Conservation (phyloP, 2,113 vertebrate species). For the Myotis brandtii region DNA sequence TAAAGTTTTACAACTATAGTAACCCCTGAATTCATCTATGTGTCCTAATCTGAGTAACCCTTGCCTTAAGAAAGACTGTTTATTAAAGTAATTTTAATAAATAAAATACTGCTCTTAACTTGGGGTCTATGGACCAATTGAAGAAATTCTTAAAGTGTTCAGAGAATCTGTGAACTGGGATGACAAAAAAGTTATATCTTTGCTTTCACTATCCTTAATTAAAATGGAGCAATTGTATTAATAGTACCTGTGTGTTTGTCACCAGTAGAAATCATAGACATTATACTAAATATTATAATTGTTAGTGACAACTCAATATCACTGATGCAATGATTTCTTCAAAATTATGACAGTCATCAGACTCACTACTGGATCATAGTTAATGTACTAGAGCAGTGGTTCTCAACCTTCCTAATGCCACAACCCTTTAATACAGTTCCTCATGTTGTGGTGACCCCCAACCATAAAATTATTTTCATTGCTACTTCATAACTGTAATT, state of each 20-base stretch:
- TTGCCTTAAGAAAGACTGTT: not conserved
- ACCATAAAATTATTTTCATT: no score
- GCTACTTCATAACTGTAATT: no score
- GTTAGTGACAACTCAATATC: not conserved
- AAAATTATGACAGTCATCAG: not conserved
- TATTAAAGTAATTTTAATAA: conserved; percentile 29
- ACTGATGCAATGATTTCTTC: not conserved
- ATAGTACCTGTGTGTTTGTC: not conserved
- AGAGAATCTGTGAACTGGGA: not conserved
- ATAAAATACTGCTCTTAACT: conserved; percentile 15
- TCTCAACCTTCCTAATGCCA: no score
- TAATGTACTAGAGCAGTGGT: no score
- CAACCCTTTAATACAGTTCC: no score
- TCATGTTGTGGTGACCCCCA: no score
- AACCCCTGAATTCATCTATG: not conserved
- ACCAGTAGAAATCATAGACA: not conserved
- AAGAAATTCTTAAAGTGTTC: not conserved
- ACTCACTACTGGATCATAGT: not conserved
- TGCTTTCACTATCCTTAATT: not conserved
- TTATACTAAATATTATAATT: not conserved
- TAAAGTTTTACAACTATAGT: conserved; percentile 16
- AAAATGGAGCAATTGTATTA: not conserved
- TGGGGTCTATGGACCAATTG: not conserved
- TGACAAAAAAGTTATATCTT: not conserved
- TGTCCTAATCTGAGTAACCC: not conserved